A percentile compares a stretch with the other conserved stretches of the same genome.
Conservation (phyloP, 2,113 vertebrate species). For the Melanocharis versteri region DNA sequence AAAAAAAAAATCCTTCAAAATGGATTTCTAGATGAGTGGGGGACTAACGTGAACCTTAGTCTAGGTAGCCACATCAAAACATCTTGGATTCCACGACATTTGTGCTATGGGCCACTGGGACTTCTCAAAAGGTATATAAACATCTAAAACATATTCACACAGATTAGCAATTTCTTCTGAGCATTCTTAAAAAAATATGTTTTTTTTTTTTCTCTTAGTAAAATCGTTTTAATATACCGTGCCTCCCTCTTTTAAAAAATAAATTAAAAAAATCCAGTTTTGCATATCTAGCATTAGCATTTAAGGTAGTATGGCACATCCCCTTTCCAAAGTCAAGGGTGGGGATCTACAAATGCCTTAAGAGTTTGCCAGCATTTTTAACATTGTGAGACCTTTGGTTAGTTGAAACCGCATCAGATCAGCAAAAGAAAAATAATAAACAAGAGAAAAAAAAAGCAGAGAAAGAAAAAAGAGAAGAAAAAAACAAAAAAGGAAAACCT, state of each 20-base stretch:
- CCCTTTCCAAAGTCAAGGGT: conserved; percentile 85
- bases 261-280: conserved; percentile 90
- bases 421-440: conserved; percentile 73
- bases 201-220: conserved; percentile 84
- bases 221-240: conserved; percentile 88
- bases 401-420: conserved; percentile 95
- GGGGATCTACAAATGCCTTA: conserved; percentile 89
- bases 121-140: conserved; percentile 84
- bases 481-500: conserved; percentile 69
- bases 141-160: conserved; percentile 86
- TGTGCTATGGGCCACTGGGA: conserved; percentile 82
- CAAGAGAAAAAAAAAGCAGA: conserved; percentile 23
- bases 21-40: conserved; percentile 74
- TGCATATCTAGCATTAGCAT: conserved; percentile 99
- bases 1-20: conserved; percentile 18
- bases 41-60: conserved; percentile 76
- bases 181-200: conserved; percentile 88
- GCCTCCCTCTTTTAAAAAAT: conserved; percentile 89
- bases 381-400: conserved; percentile 96
- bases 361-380: conserved; percentile 74
- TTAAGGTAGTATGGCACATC: conserved; percentile 99
- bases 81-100: conserved; percentile 76
- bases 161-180: conserved; percentile 85
- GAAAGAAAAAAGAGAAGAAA: conserved; percentile 22
- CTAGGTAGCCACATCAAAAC: conserved; percentile 83